Conservation (phyloP, 2,888 invertebrate genomes). For the Aporophyla lueneburgensis region DNA sequence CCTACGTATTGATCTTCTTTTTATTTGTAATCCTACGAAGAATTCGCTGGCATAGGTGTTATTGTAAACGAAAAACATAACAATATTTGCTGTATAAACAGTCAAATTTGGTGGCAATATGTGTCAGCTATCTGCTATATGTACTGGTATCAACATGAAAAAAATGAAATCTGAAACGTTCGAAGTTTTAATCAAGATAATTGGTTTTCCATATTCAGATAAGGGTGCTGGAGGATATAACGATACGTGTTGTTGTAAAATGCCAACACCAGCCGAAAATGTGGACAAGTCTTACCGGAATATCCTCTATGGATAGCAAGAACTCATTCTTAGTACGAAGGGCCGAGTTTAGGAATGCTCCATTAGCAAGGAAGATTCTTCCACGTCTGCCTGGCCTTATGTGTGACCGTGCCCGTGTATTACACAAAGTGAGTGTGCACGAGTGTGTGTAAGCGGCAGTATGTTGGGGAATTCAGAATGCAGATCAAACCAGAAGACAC, state of each 20-base stretch:
- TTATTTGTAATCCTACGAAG: not conserved
- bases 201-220: constrained; percentile 18
- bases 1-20: constrained; percentile 7
- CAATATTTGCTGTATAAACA: constrained; percentile 2
- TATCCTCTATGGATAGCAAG: not conserved
- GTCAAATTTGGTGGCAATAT: constrained; percentile 6
- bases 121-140: not conserved
- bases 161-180: not conserved
- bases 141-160: not conserved
- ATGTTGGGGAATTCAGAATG: constrained; percentile 74
- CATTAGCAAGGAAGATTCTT: constrained; percentile 44
- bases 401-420: constrained; percentile 45
- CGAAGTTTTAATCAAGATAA: constrained; percentile 9
- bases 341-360: constrained; percentile 26
- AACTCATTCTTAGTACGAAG: constrained; percentile 19
- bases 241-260: constrained; percentile 2
- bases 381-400: constrained; percentile 35
- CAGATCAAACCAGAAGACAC: constrained; percentile 29
- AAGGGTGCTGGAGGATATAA: not conserved
- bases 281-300: constrained; percentile 1
- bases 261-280: constrained; percentile 29
- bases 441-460: constrained; percentile 17
- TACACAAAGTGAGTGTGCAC: constrained; percentile 16
- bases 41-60: not conserved
- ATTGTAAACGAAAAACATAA: not conserved